Percentiles rank a stretch among this genome's conserved stretches.
phyloP scores from a whole-genome alignment of 2,888 invertebrate genomes.

The Nycteola revayana region DNA sequence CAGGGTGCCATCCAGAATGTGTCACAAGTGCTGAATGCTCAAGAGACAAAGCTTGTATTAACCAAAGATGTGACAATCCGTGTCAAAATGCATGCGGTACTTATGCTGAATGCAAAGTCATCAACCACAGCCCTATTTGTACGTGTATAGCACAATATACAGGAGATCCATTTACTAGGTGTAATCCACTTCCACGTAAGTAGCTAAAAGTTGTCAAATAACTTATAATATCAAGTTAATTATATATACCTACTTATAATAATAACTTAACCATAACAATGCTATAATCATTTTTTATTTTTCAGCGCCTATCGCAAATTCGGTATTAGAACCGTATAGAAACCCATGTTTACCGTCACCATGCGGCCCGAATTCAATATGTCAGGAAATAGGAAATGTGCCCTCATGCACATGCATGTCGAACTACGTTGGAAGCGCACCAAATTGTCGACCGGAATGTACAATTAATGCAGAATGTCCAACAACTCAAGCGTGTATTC shows the following conservation, averaged over 20 bases:
- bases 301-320: slow-evolving; percentile 70
- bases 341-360: slow-evolving; percentile 84
- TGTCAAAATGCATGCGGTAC: slow-evolving; percentile 86
- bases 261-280: too few relatives aligned
- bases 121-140: slow-evolving; percentile 91
- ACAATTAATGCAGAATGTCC: slow-evolving; percentile 86
- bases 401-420: slow-evolving; percentile 85
- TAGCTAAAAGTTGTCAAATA: not conserved
- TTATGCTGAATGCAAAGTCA: slow-evolving; percentile 87
- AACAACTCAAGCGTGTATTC: slow-evolving; percentile 85
- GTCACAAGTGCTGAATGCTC: slow-evolving; percentile 88
- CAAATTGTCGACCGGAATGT: slow-evolving; percentile 87
- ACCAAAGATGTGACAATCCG: slow-evolving; percentile 89
- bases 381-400: slow-evolving; percentile 79
- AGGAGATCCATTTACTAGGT: slow-evolving; percentile 86
- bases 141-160: slow-evolving; percentile 84
- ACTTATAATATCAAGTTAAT: not conserved
- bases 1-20: slow-evolving; percentile 90
- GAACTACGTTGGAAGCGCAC: slow-evolving; percentile 83
- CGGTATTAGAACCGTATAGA: slow-evolving; percentile 69
- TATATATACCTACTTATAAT: too few relatives aligned
- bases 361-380: slow-evolving; percentile 87
- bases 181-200: slow-evolving; percentile 80
- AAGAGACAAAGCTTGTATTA: slow-evolving; percentile 87
- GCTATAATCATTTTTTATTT: slow-evolving; percentile 51